A percentile compares a stretch with the other conserved stretches of the same genome.
Conservation (phyloP, 2,888 invertebrate species). For the Patella pellucida region DNA sequence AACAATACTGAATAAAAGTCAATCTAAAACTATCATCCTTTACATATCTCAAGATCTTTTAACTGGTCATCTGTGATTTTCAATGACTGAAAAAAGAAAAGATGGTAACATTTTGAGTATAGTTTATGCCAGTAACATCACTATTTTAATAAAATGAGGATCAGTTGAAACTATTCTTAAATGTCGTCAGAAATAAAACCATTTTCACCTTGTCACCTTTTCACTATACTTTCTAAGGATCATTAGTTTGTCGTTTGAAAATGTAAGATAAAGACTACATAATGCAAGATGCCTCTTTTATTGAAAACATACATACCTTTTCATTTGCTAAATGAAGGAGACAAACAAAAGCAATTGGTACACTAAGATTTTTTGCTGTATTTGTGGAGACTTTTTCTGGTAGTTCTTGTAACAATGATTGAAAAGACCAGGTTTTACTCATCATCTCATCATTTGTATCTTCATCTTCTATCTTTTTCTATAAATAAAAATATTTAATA, state of each 20-base stretch:
- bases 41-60: slow-evolving; percentile 46
- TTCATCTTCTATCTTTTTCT: not conserved
- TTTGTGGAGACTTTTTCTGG: slow-evolving; percentile 67
- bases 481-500: too few species aligned
- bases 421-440: slow-evolving; percentile 41
- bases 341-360: slow-evolving; percentile 84
- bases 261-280: too few species aligned
- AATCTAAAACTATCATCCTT: slow-evolving; percentile 28
- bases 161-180: too few species aligned
- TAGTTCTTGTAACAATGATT: slow-evolving; percentile 59
- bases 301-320: slow-evolving; percentile 70
- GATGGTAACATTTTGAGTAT: not conserved
- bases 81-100: slow-evolving; percentile 43
- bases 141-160: too few species aligned
- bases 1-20: too few species aligned
- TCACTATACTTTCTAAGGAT: too few species aligned
- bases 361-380: slow-evolving; percentile 82
- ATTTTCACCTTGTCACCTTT: too few species aligned
- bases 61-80: slow-evolving; percentile 48
- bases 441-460: slow-evolving; percentile 17
- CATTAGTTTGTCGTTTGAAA: too few species aligned
- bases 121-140: too few species aligned
- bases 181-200: too few species aligned
- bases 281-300: too few species aligned
- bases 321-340: slow-evolving; percentile 89